Base-by-base conservation (phyloP, 2,888 invertebrate species). In the Acrobasis suavella region DNA sequence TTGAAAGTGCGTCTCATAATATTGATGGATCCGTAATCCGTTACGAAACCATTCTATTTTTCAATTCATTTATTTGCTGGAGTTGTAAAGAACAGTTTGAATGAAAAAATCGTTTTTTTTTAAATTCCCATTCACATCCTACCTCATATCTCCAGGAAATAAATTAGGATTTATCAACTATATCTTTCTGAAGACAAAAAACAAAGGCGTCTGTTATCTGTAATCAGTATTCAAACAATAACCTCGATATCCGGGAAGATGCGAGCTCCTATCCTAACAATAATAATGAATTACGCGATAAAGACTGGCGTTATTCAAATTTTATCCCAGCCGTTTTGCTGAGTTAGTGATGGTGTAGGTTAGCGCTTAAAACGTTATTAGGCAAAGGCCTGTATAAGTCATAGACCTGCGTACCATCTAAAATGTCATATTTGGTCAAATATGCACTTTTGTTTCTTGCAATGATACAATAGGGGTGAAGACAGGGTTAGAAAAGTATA, bases 181-280 rank as follows among this genome's bases (percentile, higher is more conserved):
- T 32, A 2, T 32, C 32, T 32, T 55, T 15, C 50, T 54, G 38
- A 62, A 62, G 66, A 60, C 50, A 70, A 69, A 71, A 71, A 69
- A 65, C 63, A 68, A 66, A 66, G 63, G 62, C 55, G 66, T 62
- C 61, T 62, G 46, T 67, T 67, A 69, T 67, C 63, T 63, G 63
- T 68, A 75, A 83, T 83, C 80, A 80, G 78, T 81, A 83, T 85
- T 83, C 81, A 80, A 76, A 79, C 76, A 78, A 77, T 76, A 75
- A 72, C 65, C 70, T 67, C 74, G 71, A 82, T 81, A 74, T 78
- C 80, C 81, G 83, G 78, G 77, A 72, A 73, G 75, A 74, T 71
- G 69, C 77, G 72, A 76, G 76, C 77, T 82, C 78, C 81, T 73
- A 80, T 73, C 72, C 70, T 65, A 17, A 67, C 67, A 73, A 73